These are phyloP conservation scores for Gymnosoma rotundatum DNA, from an alignment of 2,888 invertebrate genomes.

Conservation along the genomic window DNA sequence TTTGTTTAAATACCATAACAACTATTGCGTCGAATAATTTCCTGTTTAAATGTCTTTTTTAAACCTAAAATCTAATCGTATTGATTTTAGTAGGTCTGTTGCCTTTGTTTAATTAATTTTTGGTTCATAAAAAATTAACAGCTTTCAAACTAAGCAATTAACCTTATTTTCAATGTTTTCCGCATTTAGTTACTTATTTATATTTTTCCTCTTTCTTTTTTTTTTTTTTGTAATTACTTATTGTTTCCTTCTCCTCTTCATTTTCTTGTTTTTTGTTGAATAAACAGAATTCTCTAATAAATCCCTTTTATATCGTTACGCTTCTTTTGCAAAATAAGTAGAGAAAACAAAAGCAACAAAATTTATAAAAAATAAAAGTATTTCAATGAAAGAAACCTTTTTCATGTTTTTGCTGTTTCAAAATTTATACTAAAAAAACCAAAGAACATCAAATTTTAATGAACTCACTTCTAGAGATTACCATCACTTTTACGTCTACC, in stretches of 20 bases:
- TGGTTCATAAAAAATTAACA: conserved; percentile 49
- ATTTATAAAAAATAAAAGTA: conserved; percentile 15
- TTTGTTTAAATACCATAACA: too few relatives aligned
- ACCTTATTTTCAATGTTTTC: conserved; percentile 51
- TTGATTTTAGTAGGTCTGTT: not conserved
- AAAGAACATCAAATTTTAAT: conserved; percentile 73
- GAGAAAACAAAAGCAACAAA: conserved; percentile 26
- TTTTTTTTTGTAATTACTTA: not conserved
- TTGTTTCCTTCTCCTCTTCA: not conserved
- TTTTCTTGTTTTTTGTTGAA: not conserved
- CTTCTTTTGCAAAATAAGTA: conserved; percentile 41
- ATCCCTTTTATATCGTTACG: conserved; percentile 50
- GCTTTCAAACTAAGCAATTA: conserved; percentile 65
- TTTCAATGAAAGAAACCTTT: conserved; percentile 50
- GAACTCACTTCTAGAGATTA: conserved; percentile 72
- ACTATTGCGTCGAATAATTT: too few relatives aligned
- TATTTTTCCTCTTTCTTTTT: not conserved
- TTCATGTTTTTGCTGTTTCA: conserved; percentile 17
- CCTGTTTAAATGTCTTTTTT: too few relatives aligned
- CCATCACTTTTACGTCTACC: conserved; percentile 48
- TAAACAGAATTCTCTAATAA: conserved; percentile 48
- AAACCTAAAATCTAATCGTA: too few relatives aligned
- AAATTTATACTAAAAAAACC: conserved; percentile 7
- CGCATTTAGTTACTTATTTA: not conserved
- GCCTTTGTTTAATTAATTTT: conserved; percentile 35